These are phyloP conservation scores for Ardeotis arabs DNA, from an alignment of 2,113 vertebrate genomes.

Conservation along the genomic window DNA sequence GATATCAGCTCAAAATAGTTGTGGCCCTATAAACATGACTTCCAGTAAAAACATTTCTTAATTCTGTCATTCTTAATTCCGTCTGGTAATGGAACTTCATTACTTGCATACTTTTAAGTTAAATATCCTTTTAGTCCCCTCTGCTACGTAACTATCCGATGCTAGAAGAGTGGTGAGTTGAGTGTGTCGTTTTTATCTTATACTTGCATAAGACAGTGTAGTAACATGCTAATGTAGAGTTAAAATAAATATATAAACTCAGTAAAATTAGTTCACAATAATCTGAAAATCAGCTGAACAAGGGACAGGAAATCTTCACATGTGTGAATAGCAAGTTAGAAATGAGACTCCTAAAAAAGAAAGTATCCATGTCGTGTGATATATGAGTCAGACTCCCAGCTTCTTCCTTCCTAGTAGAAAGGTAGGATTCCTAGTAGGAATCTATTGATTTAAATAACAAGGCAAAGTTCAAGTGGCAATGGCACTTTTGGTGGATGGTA, in stretches of 20 bases:
- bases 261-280: not conserved
- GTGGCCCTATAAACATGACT: not conserved
- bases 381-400: not conserved
- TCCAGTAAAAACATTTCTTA: not conserved
- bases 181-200: not conserved
- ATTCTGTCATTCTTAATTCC: not conserved
- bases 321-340: not conserved
- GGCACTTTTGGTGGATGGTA: not conserved
- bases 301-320: not conserved
- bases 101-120: not conserved
- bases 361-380: not conserved
- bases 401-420: not conserved
- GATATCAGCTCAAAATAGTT: not conserved
- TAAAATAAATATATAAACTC: not conserved
- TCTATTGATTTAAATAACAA: not conserved
- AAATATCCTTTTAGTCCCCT: not conserved
- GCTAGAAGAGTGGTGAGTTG: not conserved
- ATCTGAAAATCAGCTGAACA: not conserved
- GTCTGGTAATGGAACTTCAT: not conserved
- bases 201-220: not conserved
- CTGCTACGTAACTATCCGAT: not conserved
- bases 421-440: not conserved
- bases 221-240: not conserved
- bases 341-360: not conserved
- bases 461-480: not conserved